Percentiles rank a stretch among this genome's conserved stretches.
Evolutionary conservation across 2,113 vertebrate genomes (phyloP).

Genomic region (Coptodon rendalli): DNA sequence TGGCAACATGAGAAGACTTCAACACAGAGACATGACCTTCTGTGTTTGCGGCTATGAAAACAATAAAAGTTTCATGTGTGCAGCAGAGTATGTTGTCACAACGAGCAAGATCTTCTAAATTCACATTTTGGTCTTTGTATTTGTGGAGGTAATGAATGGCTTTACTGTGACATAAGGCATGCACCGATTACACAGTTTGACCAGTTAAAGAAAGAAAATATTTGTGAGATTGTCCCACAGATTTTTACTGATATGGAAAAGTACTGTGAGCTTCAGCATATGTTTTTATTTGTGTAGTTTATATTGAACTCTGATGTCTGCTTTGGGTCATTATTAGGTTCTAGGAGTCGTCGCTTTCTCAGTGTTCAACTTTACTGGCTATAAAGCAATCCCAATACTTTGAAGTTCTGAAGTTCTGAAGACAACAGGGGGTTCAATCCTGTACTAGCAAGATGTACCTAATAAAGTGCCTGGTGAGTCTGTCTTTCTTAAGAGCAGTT

Average conservation of each 20-base stretch:
- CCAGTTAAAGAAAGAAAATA: too few species aligned
- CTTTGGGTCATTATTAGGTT: not conserved
- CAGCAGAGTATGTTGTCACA: not conserved
- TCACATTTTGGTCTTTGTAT: not conserved
- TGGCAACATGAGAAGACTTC: too few species aligned
- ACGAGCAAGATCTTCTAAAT: not conserved
- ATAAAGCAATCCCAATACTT: not conserved
- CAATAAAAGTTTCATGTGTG: not conserved
- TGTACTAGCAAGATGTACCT: not conserved
- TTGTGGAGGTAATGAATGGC: not conserved
- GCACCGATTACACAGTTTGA: not conserved
- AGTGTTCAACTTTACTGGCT: fast-evolving
- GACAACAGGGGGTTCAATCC: not conserved
- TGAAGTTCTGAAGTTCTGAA: not conserved
- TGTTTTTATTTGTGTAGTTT: not conserved
- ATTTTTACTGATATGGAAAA: too few species aligned
- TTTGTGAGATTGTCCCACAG: too few species aligned
- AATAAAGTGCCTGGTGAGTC: not conserved
- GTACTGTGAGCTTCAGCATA: too few species aligned
- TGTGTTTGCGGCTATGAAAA: too few species aligned
- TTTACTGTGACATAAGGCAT: too few species aligned
- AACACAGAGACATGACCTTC: too few species aligned
- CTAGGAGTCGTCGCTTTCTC: not conserved
- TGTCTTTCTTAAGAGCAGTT: not conserved
- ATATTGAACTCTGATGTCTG: fast-evolving